A percentile compares a stretch with the other conserved stretches of the same genome.
phyloP scores from a whole-genome alignment of 2,113 vertebrate species.

The Chaetodon auriga region DNA sequence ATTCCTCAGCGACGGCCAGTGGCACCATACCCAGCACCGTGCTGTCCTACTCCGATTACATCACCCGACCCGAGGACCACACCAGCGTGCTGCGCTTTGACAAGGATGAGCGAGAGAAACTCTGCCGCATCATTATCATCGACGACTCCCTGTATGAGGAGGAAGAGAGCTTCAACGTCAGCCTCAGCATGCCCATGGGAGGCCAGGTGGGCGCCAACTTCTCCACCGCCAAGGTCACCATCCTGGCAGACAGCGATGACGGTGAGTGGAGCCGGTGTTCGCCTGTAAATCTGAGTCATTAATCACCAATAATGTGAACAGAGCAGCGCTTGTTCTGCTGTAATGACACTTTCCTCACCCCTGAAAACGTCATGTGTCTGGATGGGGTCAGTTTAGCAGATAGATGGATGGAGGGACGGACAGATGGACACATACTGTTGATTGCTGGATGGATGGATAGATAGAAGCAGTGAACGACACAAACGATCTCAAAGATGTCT shows the following conservation, averaged over 20 bases:
- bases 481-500: not conserved
- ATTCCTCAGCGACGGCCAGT: constrained; percentile 83
- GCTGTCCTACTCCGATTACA: constrained; percentile 89
- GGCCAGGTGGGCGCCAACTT: constrained; percentile 85
- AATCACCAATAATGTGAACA: not conserved
- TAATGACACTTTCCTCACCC: not conserved
- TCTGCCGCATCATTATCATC: constrained; percentile 87
- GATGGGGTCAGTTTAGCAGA: not conserved
- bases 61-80: constrained; percentile 89
- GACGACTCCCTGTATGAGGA: constrained; percentile 91
- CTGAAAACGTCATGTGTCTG: too few species aligned
- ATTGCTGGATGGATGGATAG: not conserved
- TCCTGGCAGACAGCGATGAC: constrained; percentile 88
- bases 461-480: not conserved
- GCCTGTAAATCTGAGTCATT: not conserved
- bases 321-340: not conserved
- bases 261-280: constrained; percentile 81
- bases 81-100: constrained; percentile 87
- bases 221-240: constrained; percentile 83
- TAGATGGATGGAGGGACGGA: not conserved
- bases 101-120: constrained; percentile 87
- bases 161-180: constrained; percentile 89
- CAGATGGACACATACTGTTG: not conserved
- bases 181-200: constrained; percentile 88
- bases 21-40: constrained; percentile 86